Conservation (phyloP, 1,140 invertebrate species). For the Vanessa atalanta region DNA sequence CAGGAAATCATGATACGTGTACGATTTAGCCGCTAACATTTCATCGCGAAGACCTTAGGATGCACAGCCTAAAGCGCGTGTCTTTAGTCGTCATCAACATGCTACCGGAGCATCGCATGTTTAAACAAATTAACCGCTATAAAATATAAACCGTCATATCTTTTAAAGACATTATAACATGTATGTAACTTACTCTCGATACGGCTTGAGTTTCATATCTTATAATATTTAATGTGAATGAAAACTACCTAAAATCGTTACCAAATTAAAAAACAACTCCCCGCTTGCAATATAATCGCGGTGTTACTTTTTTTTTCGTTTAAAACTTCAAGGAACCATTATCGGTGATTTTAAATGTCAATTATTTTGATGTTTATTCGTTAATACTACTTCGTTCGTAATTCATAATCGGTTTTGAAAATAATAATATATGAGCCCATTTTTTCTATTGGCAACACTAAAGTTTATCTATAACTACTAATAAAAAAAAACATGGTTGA, state of each 20-base stretch:
- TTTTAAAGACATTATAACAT: constrained; percentile 58
- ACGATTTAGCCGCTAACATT: constrained; percentile 2
- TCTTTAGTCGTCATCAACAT: constrained; percentile 62
- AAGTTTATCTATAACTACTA: no score
- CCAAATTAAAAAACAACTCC: background rate
- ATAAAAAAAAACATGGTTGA: no score
- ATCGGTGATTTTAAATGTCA: no score
- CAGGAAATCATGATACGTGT: no score
- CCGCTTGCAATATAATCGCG: background rate
- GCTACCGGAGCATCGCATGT: constrained; percentile 58
- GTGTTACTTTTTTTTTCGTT: no score
- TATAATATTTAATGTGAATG: background rate
- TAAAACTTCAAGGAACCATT: background rate
- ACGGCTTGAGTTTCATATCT: constrained; percentile 24
- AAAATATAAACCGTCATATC: constrained; percentile 68
- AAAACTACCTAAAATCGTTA: background rate
- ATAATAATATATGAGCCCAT: no score
- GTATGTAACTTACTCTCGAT: constrained; percentile 45
- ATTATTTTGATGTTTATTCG: no score
- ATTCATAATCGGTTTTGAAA: no score
- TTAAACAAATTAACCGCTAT: constrained; percentile 71
- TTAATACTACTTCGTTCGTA: no score
- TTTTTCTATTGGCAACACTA: no score
- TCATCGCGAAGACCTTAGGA: constrained; percentile 14
- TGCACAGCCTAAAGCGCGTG: constrained; percentile 50